A percentile compares a stretch with the other conserved stretches of the same genome.
phyloP scores from a whole-genome alignment of 2,888 invertebrate genomes.

The Asteroscopus sphinx region DNA sequence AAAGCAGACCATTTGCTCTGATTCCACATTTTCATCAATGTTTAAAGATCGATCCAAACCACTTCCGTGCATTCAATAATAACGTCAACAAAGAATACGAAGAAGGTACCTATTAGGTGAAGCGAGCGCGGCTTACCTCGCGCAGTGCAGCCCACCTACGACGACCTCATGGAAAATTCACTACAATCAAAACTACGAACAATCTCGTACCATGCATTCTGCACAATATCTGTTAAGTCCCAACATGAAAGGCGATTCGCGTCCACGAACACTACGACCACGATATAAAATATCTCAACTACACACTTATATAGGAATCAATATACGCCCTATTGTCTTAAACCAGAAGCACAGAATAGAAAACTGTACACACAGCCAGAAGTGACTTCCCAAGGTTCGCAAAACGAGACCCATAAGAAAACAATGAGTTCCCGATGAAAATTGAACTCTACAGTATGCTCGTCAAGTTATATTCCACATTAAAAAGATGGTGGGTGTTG shows the following conservation, averaged over 20 bases:
- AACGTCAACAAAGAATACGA: conserved; percentile 39
- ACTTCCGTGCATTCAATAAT: conserved; percentile 37
- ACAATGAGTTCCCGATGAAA: conserved; percentile 64
- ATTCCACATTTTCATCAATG: conserved; percentile 26
- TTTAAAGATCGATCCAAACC: conserved; percentile 34
- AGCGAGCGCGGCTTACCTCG: conserved; percentile 6
- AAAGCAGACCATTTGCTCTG: conserved; percentile 11
- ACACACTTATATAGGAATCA: conserved; percentile 61
- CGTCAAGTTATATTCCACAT: conserved; percentile 66
- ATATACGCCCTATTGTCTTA: conserved; percentile 70
- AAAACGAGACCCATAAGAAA: conserved; percentile 58
- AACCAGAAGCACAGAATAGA: too few species aligned
- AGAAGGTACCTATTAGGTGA: conserved; percentile 23
- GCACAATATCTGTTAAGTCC: conserved; percentile 69
- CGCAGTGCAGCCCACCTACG: conserved; percentile 22
- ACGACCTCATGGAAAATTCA: conserved; percentile 51
- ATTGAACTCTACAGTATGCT: conserved; percentile 71
- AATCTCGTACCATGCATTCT: conserved; percentile 38
- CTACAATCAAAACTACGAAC: conserved; percentile 49
- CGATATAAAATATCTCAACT: conserved; percentile 64
- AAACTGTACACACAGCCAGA: too few species aligned
- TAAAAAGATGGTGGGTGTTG: conserved; percentile 61
- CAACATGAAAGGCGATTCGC: conserved; percentile 77
- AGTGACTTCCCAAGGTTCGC: conserved; percentile 59
- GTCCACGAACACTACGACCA: conserved; percentile 66